Evolutionary conservation across 2,797 vertebrate genomes (phyloP).

Genomic region (Sylvilagus floridanus): DNA sequence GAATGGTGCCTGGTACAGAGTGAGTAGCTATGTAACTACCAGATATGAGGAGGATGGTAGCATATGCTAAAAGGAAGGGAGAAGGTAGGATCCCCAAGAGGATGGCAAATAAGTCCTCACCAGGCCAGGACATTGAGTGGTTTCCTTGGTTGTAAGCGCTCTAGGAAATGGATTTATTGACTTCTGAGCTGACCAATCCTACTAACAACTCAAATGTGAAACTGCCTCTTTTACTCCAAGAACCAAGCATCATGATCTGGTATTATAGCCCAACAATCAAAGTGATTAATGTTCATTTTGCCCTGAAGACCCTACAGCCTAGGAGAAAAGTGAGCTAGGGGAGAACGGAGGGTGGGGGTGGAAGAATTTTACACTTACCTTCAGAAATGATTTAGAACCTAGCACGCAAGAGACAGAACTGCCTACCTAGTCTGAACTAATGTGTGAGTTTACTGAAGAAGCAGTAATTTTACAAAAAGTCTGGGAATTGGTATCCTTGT

Average conservation of each 20-base stretch:
- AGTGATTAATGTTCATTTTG: slow-evolving; percentile 29
- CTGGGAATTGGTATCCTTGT: slow-evolving; percentile 34
- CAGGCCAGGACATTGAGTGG: not conserved
- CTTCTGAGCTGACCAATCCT: not conserved
- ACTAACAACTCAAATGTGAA: not conserved
- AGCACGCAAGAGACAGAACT: not conserved
- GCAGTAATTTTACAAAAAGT: slow-evolving; percentile 60
- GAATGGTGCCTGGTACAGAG: not conserved
- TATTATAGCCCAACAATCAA: not conserved
- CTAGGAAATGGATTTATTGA: not conserved
- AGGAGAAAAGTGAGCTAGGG: not conserved
- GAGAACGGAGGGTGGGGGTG: not conserved
- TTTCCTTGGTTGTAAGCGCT: not conserved
- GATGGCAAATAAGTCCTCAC: not conserved
- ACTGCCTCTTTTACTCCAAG: not conserved
- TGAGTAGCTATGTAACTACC: not conserved
- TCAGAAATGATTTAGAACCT: slow-evolving; percentile 22
- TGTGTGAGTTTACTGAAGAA: slow-evolving; percentile 32
- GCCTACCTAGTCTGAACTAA: not conserved
- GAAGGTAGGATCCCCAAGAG: not conserved
- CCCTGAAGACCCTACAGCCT: not conserved
- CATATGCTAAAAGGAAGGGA: not conserved
- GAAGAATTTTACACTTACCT: not conserved
- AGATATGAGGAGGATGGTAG: not conserved
- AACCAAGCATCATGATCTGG: not conserved